Conservation (phyloP, 1,140 invertebrate genomes). For the Lepidurus couesii region DNA sequence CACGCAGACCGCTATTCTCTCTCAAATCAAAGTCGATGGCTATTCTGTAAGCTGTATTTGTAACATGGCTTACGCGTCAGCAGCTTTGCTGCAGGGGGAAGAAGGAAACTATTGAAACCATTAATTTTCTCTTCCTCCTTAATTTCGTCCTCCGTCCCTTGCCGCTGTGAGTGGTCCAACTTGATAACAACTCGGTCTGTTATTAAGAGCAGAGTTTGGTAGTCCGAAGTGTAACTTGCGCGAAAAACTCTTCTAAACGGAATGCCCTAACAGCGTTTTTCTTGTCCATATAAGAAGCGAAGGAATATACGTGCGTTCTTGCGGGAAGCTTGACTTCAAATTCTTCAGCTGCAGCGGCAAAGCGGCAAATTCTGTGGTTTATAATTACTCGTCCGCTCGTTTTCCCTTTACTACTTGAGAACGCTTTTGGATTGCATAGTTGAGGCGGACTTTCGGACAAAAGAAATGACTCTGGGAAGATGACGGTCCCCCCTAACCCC, state of each 20-base stretch:
- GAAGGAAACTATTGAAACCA: too few relatives aligned
- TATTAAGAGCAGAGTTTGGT: background rate
- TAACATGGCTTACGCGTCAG: too few relatives aligned
- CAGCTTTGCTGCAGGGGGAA: too few relatives aligned
- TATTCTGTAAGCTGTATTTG: too few relatives aligned
- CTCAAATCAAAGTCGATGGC: too few relatives aligned
- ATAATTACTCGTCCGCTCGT: background rate
- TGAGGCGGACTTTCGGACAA: slow-evolving; percentile 1
- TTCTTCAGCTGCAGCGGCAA: background rate
- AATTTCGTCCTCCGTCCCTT: background rate
- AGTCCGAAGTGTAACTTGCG: background rate
- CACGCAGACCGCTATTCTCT: too few relatives aligned
- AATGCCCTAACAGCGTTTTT: background rate
- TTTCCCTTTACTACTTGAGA: background rate
- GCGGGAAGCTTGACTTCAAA: background rate
- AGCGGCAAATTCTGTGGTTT: background rate
- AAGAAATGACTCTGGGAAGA: background rate
- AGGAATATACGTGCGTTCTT: background rate
- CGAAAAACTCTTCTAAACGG: background rate
- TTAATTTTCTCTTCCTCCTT: background rate
- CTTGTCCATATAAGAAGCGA: background rate
- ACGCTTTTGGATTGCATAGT: background rate
- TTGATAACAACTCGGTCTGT: background rate
- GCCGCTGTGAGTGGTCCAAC: background rate
- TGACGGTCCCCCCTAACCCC: background rate